phyloP scores from a whole-genome alignment of 2,113 vertebrate species.

The Eublepharis macularius region DNA sequence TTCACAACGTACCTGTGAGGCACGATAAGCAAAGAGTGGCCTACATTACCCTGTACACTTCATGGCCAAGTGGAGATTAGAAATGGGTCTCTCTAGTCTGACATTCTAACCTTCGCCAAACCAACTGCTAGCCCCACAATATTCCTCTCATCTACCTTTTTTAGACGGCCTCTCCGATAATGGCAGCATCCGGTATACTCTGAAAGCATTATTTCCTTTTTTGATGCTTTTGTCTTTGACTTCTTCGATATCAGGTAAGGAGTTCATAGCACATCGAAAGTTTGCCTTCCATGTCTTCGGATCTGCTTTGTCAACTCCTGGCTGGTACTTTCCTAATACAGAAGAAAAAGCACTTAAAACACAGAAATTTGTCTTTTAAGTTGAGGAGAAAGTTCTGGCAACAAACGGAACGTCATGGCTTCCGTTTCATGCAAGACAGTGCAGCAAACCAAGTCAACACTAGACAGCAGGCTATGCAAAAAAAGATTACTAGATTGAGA shows the following conservation, averaged over 20 bases:
- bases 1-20: no score
- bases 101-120: neutral
- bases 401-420: neutral
- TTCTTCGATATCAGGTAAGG: slow-evolving; percentile 89
- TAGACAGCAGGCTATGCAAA: neutral
- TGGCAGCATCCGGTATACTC: slow-evolving; percentile 95
- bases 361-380: neutral
- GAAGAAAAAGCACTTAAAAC: neutral
- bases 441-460: neutral
- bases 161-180: slow-evolving; percentile 87
- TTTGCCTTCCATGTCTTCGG: slow-evolving; percentile 93
- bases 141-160: slow-evolving; percentile 81
- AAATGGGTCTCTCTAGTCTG: no score
- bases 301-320: slow-evolving; percentile 86
- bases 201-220: slow-evolving; percentile 98
- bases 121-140: neutral
- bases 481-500: neutral
- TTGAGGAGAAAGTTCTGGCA: neutral
- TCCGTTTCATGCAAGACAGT: neutral
- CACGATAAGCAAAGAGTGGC: no score
- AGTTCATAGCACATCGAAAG: slow-evolving; percentile 92
- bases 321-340: slow-evolving; percentile 85
- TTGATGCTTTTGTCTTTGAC: slow-evolving; percentile 93
- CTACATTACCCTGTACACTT: no score
- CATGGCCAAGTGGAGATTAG: no score